phyloP scores from a whole-genome alignment of 2,888 invertebrate genomes.

The Beris morrisii region DNA sequence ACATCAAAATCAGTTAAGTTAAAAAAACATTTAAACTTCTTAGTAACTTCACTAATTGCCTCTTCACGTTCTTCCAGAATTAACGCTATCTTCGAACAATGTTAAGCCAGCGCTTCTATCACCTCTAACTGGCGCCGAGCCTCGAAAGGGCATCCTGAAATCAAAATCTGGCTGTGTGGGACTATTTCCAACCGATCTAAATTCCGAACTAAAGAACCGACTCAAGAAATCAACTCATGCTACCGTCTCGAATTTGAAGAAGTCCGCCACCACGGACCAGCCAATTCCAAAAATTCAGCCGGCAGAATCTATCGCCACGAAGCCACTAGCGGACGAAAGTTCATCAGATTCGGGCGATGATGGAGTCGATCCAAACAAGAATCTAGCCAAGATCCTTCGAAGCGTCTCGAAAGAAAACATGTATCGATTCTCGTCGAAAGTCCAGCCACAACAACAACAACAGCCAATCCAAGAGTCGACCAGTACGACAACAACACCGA shows the following conservation, averaged over 20 bases:
- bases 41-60: neutral
- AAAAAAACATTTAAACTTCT: neutral
- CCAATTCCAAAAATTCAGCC: conserved; percentile 9
- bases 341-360: conserved; percentile 36
- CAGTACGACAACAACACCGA: neutral
- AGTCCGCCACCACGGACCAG: conserved; percentile 47
- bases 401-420: conserved; percentile 51
- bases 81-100: conserved; percentile 22
- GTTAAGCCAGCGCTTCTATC: conserved; percentile 35
- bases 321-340: conserved; percentile 36
- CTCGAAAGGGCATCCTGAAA: conserved; percentile 50
- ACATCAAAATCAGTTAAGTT: neutral
- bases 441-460: conserved; percentile 1
- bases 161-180: conserved; percentile 49
- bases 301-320: conserved; percentile 13
- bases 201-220: conserved; percentile 54
- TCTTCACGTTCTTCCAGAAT: conserved; percentile 32
- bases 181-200: conserved; percentile 53
- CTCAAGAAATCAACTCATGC: conserved; percentile 53
- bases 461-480: neutral
- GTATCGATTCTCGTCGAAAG: conserved; percentile 37
- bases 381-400: conserved; percentile 50
- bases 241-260: conserved; percentile 52
- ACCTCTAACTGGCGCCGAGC: conserved; percentile 41
- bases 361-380: conserved; percentile 46